These are phyloP conservation scores for Ursus arctos DNA, from an alignment of 2,113 vertebrate species.

Conservation along the genomic window DNA sequence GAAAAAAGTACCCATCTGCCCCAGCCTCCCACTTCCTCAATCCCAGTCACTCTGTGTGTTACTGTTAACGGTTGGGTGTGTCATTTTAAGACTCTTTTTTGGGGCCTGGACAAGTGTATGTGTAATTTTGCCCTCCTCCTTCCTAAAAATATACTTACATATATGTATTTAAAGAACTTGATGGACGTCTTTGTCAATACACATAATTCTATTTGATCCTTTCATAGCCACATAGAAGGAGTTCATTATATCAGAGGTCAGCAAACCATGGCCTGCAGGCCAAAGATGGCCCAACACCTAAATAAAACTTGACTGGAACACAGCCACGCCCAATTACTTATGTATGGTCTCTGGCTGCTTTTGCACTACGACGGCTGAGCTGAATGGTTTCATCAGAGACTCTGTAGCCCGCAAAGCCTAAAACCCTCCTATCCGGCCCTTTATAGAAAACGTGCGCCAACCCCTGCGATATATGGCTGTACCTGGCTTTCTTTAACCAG, in stretches of 20 bases:
- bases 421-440: neutral
- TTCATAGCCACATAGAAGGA: neutral
- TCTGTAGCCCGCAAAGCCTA: neutral
- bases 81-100: conserved; percentile 2
- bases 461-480: neutral
- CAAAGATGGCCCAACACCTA: neutral
- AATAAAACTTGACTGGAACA: neutral
- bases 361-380: neutral
- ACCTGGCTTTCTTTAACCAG: neutral
- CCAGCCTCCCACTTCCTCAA: neutral
- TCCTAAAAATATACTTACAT: neutral
- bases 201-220: neutral
- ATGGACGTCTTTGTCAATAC: neutral
- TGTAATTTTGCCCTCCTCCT: neutral
- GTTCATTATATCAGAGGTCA: neutral
- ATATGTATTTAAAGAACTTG: neutral
- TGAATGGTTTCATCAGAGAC: neutral
- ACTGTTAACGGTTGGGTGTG: neutral
- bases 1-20: neutral
- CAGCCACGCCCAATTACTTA: neutral
- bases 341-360: neutral
- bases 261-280: neutral
- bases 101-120: neutral
- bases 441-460: neutral
- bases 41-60: neutral